A percentile compares a stretch with the other conserved stretches of the same genome.
Evolutionary conservation across 2,797 vertebrate genomes (phyloP).

Genomic region (Eurystomus glaucurus): DNA sequence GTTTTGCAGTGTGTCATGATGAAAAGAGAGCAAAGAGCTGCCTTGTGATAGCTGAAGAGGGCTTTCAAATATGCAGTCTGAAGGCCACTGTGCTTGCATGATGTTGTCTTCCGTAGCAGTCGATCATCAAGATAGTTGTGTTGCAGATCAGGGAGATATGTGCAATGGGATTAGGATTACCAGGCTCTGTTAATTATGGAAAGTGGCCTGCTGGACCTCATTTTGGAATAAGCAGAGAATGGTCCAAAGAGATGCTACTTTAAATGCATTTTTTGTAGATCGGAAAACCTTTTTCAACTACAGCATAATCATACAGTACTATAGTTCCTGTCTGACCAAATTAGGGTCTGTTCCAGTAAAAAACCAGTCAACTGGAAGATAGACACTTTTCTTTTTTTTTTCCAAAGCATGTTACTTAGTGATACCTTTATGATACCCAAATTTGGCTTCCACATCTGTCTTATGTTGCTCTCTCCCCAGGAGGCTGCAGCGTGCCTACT

Average conservation of each 20-base stretch:
- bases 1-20: constrained; percentile 17
- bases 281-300: neutral
- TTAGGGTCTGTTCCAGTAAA: neutral
- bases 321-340: neutral
- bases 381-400: neutral
- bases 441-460: neutral
- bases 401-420: neutral
- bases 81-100: neutral
- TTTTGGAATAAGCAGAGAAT: neutral
- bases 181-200: neutral
- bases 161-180: constrained; percentile 5
- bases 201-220: neutral
- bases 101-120: neutral
- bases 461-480: neutral
- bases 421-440: neutral
- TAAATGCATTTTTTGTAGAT: neutral
- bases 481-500: neutral
- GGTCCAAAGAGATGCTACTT: neutral
- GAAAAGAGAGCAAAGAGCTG: constrained; percentile 13
- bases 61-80: neutral
- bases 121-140: neutral
- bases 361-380: neutral
- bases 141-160: neutral
- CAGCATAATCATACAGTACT: neutral
- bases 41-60: neutral